Evolutionary conservation across 2,113 vertebrate genomes (phyloP).

Genomic region (Melanotaenia duboulayi): DNA sequence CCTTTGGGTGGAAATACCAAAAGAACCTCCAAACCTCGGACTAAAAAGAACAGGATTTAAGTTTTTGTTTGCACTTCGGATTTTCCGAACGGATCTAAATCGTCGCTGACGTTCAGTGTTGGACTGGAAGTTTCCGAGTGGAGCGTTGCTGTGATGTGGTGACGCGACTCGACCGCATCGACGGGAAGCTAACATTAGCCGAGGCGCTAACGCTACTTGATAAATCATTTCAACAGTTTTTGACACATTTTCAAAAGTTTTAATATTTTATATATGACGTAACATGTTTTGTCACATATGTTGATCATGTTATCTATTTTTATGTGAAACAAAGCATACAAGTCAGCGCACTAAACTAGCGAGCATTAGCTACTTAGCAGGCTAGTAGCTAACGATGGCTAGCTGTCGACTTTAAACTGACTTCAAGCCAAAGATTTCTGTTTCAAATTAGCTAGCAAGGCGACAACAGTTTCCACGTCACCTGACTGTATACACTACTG

Average conservation of each 20-base stretch:
- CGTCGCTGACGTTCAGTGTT: conserved; percentile 19
- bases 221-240: conserved; percentile 30
- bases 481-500: not conserved
- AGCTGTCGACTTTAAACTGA: conserved; percentile 54
- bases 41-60: conserved; percentile 14
- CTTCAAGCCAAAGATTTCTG: conserved; percentile 65
- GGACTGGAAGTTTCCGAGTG: conserved; percentile 55
- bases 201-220: conserved; percentile 40
- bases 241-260: conserved; percentile 7
- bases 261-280: conserved; percentile 3
- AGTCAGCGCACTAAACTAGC: conserved; percentile 52
- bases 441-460: conserved; percentile 51
- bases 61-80: not conserved
- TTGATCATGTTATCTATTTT: conserved; percentile 35
- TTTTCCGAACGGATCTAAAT: conserved; percentile 11
- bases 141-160: conserved; percentile 65
- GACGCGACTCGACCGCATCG: conserved; percentile 70
- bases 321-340: not conserved
- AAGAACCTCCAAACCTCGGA: not conserved
- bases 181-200: conserved; percentile 73
- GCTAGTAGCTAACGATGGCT: conserved; percentile 67
- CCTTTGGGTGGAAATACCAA: conserved; percentile 26
- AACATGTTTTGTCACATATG: not conserved
- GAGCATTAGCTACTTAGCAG: conserved; percentile 70
- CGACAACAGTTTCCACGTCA: conserved; percentile 57